Evolutionary conservation across 23 tunicate genomes (phyloP), one percentile per base, ranked within the genome.

Genomic region (Halocynthia roretzi): DNA sequence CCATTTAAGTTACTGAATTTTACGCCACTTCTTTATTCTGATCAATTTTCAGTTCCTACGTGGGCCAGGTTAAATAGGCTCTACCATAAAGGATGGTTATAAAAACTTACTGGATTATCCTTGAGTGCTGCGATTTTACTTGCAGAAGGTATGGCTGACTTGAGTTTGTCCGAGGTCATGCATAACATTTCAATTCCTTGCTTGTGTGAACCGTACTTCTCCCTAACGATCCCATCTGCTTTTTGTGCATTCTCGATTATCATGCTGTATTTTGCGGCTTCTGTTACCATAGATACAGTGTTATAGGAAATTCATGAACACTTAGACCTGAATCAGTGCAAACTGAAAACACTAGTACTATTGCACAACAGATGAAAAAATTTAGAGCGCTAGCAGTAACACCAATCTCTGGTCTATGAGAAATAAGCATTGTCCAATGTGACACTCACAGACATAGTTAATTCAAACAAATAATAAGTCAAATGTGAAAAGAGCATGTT

Each of bases 231-330:
- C 17, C 65, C 83, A 71, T 93, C 98, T 31, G 98, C 98, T 61
- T 83, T 83, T 64, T 83, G 83, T 8, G 98, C 98, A 58, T 93
- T 93, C 58, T 87, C 83, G 61, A 93, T 83, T 71, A 93, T 93
- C 8, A 83, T 84, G 55, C 78, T 78, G 67, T 93, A 93, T 54
- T 93, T 93, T 71, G 55, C 62, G 67, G 82, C 84, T 53, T 93
- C 98, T 93, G 81, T 8, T 63, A n/a, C 71, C 19, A 87, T 31
- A 31, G 44, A 31, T 31, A 31, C 44, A 31, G 44, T 31, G 2
- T 31, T 1, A 31, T 31, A 31, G 4, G 44, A 31, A 31, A 31
- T 31, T 31, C 2, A 14, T 58, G 64, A 58, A 0, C 4, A 14
- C n/a, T 15, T 4, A 58, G 64, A 58, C 64, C 64, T 14, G 4